These are phyloP conservation scores for Onchidella celtica DNA, from an alignment of 2,888 invertebrate species.

Conservation along the genomic window DNA sequence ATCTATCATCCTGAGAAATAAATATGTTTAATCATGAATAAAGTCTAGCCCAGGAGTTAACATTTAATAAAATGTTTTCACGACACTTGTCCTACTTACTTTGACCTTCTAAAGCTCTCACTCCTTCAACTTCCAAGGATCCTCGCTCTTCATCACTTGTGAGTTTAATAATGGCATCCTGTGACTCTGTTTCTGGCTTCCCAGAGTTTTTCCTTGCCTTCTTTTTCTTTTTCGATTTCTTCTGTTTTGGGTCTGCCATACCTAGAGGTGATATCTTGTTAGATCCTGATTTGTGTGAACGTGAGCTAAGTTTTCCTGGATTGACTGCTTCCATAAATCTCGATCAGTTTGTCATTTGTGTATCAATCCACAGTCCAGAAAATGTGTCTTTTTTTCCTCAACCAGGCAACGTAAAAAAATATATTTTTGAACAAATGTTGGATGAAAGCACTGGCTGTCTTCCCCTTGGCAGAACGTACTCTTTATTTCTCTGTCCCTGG, in stretches of 20 bases:
- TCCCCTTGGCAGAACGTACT: too few species aligned
- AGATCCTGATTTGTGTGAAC: constrained; percentile 13
- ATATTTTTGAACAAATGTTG: too few species aligned
- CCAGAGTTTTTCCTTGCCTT: constrained; percentile 58
- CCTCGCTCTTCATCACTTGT: constrained; percentile 57
- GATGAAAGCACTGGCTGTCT: too few species aligned
- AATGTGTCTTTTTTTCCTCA: too few species aligned
- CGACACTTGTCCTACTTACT: constrained; percentile 25
- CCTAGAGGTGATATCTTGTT: constrained; percentile 57
- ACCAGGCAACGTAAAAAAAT: too few species aligned
- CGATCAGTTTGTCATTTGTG: too few species aligned
- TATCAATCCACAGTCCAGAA: too few species aligned
- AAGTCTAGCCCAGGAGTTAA: too few species aligned
- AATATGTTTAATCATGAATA: too few species aligned
- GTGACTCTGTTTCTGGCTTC: constrained; percentile 56
- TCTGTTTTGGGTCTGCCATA: constrained; percentile 58
- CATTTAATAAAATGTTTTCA: too few species aligned
- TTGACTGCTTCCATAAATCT: constrained; percentile 6
- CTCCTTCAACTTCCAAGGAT: constrained; percentile 60
- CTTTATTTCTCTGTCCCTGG: too few species aligned
- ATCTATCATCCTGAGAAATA: too few species aligned
- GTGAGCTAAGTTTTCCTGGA: constrained; percentile 30
- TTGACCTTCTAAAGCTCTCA: constrained; percentile 27
- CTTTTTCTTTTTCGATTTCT: constrained; percentile 65
- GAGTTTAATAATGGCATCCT: constrained; percentile 54